Evolutionary conservation across 1,140 invertebrate genomes (phyloP), one percentile per base, ranked within the genome.

Genomic region (Saxidomus purpurata): DNA sequence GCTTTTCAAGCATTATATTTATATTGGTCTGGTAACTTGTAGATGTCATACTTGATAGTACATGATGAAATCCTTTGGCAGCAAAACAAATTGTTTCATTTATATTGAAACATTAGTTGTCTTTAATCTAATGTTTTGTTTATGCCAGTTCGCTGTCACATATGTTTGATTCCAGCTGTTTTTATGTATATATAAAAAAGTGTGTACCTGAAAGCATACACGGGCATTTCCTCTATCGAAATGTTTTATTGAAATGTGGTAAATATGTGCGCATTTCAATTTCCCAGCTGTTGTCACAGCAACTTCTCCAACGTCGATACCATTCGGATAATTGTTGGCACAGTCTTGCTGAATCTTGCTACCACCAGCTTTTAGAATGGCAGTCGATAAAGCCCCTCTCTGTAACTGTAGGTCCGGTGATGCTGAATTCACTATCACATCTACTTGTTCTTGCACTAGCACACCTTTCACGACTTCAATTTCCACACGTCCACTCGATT

Each of bases 391-490:
- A 31, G 49, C 67, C 11, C 94, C 93, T 55, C 61, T 71, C 25
- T 89, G 80, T 22, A 94, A 83, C 40, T 91, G 89, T 61, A 94
- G 74, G 13, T 89, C 69, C 22, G 81, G 17, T 6, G 90, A 76
- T 34, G 90, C 71, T 13, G 93, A 92, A 80, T 93, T 94, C 0
- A 94, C 93, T 55, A 94, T 90, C 0, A 93, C 92, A 90, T 94
- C 92, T 59, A 92, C 92, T 38, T 77, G 31, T 86, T 71, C 71
- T 28, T 86, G 22, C 4, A 49, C 52, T 9, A 86, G 40, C n/a
- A 55, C 31, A 4, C 49, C 84, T 77, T 86, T 86, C 9, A 86
- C 71, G 36, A 86, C 84, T 55, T 76, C 40, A 38, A 86, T 61
- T 11, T 9, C 19, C 8, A 47, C 25, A 49, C 43, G 38, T 6